These are phyloP conservation scores for Orbicella faveolata DNA, from an alignment of 64 coral and sea anemone genomes.

Conservation along the genomic window DNA sequence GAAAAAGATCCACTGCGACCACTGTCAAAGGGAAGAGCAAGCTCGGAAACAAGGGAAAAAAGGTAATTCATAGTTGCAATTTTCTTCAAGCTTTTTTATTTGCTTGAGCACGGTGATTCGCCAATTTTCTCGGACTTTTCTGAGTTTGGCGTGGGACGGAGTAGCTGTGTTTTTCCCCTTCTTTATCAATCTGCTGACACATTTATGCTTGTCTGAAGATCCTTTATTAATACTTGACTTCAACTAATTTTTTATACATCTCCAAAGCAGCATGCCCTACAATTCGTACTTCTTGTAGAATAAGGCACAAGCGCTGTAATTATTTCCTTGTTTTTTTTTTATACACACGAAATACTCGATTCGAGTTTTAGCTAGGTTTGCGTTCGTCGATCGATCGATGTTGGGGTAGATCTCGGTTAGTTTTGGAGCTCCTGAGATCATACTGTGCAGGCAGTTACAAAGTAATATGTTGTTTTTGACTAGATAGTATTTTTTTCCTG, in stretches of 20 bases:
- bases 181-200: not conserved
- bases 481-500: not conserved
- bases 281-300: not conserved
- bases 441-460: not conserved
- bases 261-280: no score
- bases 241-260: no score
- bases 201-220: no score
- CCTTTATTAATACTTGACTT: no score
- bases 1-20: conserved; percentile 5
- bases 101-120: not conserved
- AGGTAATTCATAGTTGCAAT: not conserved
- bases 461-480: not conserved
- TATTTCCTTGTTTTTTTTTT: not conserved
- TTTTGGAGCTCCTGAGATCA: not conserved
- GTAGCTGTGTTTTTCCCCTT: not conserved
- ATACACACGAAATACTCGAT: not conserved
- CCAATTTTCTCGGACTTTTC: not conserved
- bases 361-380: not conserved
- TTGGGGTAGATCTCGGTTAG: no score
- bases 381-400: not conserved
- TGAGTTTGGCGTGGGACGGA: not conserved
- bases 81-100: not conserved
- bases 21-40: conserved; percentile 36
- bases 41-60: conserved; percentile 29
- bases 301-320: not conserved